Evolutionary conservation across 2,888 invertebrate species (phyloP), one percentile per base, ranked within the genome.

Genomic region (Tiliacea aurago): DNA sequence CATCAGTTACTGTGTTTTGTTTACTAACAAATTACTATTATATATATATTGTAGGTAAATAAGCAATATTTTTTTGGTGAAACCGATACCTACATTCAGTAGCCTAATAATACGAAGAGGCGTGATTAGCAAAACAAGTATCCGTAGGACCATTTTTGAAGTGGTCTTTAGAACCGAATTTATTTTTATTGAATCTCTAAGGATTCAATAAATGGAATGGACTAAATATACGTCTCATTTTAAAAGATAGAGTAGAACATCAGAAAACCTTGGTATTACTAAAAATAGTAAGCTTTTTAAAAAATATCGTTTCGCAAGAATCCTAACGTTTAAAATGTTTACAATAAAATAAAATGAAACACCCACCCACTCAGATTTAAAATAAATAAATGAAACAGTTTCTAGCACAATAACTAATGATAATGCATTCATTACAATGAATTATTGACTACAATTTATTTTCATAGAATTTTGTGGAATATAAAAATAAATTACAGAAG

Each of bases 361-460:
- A 28, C 20, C 11, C n/a, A 49, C 77, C n/a, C 55, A 45, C 67
- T 43, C 47, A 56, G n/a, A n/a, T 28, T 58, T 11, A 41, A 15
- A 55, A 55, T 63, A 63, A 69, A 66, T 66, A 63, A 66, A 43
- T 56, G 4, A 47, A 68, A 51, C 55, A 33, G 23, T 43, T 81
- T 53, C 10, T 55, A 56, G 15, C 56, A 43, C 49, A 65, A 28
- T 43, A 68, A 81, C 71, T 65, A 80, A 81, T 81, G 55, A 20
- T 64, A 61, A 33, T 61, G 20, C 49, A 65, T 76, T 67, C 0
- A 76, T 80, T 81, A 76, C 18, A 51, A 70, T 59, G 49, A 75
- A 20, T 37, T 23, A 81, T 70, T 5, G 55, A 45, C n/a, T 23
- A 4, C 37, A 18, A 59, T 71, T 68, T 68, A 76, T 68, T 61